Evolutionary conservation across 2,888 invertebrate species (phyloP).

Genomic region (Odiellus spinosus): DNA sequence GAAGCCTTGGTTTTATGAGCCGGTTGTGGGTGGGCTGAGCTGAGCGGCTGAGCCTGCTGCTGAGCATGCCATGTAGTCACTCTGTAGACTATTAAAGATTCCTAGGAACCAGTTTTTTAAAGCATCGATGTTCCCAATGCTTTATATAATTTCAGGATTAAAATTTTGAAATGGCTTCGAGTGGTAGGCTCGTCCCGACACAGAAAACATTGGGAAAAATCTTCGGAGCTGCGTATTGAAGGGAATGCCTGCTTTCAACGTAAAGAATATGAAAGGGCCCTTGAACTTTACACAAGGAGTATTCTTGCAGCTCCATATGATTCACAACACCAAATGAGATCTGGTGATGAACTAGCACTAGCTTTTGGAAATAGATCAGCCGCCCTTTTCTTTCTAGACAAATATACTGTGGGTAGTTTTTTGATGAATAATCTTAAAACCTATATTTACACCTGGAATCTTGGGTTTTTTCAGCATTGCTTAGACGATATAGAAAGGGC

Average conservation of each 20-base stretch:
- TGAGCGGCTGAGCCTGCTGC: too few relatives aligned
- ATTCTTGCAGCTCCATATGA: conserved; percentile 16
- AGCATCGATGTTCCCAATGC: too few relatives aligned
- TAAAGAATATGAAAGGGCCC: conserved; percentile 16
- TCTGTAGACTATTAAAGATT: too few relatives aligned
- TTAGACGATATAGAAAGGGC: conserved; percentile 46
- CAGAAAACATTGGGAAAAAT: conserved; percentile 19
- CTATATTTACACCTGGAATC: not conserved
- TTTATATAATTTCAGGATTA: conserved; percentile 4
- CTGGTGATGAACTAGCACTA: conserved; percentile 39
- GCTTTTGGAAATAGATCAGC: conserved; percentile 55
- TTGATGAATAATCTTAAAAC: not conserved
- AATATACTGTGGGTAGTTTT: conserved; percentile 37
- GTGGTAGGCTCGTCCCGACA: conserved; percentile 17
- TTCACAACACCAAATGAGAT: too few relatives aligned
- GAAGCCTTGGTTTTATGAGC: too few relatives aligned
- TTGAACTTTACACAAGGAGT: conserved; percentile 18
- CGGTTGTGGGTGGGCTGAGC: too few relatives aligned
- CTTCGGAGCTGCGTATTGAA: conserved; percentile 18
- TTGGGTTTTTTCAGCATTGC: conserved; percentile 37
- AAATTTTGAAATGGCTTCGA: conserved; percentile 14
- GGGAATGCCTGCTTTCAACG: conserved; percentile 18
- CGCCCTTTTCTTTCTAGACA: conserved; percentile 41
- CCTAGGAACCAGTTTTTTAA: too few relatives aligned
- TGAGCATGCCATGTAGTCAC: too few relatives aligned